Evolutionary conservation across 2,113 vertebrate species (phyloP).

Genomic region (Lepus europaeus): DNA sequence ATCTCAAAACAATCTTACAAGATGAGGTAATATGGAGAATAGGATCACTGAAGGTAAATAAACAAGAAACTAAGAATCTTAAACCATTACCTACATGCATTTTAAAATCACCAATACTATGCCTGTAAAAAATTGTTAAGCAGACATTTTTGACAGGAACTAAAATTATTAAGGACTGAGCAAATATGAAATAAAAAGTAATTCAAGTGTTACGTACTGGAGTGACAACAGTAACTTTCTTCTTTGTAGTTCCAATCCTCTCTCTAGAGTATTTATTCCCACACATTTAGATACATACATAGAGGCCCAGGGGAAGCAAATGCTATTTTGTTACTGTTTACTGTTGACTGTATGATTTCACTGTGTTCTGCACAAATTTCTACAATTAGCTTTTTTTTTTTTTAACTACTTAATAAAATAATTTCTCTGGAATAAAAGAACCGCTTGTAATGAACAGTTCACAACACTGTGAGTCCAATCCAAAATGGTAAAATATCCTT

Average conservation of each 20-base stretch:
- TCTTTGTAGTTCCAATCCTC: neutral
- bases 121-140: neutral
- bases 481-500: neutral
- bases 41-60: neutral
- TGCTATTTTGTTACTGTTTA: neutral
- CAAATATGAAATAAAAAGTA: neutral
- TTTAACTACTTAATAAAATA: neutral
- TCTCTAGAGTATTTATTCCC: neutral
- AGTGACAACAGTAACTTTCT: neutral
- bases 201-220: neutral
- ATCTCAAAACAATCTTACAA: neutral
- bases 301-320: neutral
- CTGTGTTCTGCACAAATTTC: neutral
- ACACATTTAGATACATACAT: neutral
- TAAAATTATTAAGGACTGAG: neutral
- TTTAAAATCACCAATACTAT: neutral
- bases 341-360: neutral
- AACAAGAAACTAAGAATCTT: neutral
- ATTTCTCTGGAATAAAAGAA: constrained; percentile 39
- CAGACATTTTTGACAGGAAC: neutral
- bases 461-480: neutral
- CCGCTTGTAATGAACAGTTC: constrained; percentile 13
- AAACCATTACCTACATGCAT: neutral
- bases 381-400: constrained; percentile 26
- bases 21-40: neutral